Evolutionary conservation across 1,140 invertebrate genomes (phyloP).

Genomic region (Procambarus clarkii): DNA sequence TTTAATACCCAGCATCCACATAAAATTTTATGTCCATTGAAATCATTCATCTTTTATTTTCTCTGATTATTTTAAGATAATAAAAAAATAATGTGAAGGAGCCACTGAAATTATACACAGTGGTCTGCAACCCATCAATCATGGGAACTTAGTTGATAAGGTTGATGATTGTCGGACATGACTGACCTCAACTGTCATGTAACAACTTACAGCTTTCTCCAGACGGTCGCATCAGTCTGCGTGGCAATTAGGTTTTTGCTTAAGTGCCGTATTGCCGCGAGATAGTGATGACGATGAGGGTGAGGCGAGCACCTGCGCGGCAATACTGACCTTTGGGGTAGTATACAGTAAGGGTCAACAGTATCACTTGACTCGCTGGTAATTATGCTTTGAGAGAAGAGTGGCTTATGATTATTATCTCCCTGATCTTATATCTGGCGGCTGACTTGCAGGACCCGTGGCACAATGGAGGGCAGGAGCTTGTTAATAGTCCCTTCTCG

Average conservation of each 20-base stretch:
- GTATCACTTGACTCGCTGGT: background rate
- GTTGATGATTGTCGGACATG: background rate
- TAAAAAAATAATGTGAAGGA: background rate
- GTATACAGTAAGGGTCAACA: background rate
- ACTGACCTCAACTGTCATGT: background rate
- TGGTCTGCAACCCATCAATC: slow-evolving; percentile 2
- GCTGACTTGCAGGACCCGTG: slow-evolving; percentile 28
- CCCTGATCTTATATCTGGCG: slow-evolving; percentile 15
- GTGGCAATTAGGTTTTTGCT: background rate
- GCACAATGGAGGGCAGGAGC: background rate
- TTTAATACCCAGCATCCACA: background rate
- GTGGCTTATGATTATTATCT: slow-evolving; percentile 23
- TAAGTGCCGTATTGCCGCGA: background rate
- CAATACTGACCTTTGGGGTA: background rate
- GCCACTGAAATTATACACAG: slow-evolving; percentile 2
- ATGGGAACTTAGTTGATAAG: background rate
- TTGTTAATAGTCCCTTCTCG: background rate
- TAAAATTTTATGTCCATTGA: background rate
- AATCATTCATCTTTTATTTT: background rate
- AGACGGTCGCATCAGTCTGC: background rate
- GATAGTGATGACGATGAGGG: background rate
- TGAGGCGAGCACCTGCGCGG: background rate
- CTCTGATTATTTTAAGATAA: background rate
- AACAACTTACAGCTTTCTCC: background rate
- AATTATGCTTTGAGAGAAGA: slow-evolving; percentile 30